A percentile compares a stretch with the other conserved stretches of the same genome.
Conservation (phyloP, 2,113 vertebrate species). For the Melanotaenia duboulayi region DNA sequence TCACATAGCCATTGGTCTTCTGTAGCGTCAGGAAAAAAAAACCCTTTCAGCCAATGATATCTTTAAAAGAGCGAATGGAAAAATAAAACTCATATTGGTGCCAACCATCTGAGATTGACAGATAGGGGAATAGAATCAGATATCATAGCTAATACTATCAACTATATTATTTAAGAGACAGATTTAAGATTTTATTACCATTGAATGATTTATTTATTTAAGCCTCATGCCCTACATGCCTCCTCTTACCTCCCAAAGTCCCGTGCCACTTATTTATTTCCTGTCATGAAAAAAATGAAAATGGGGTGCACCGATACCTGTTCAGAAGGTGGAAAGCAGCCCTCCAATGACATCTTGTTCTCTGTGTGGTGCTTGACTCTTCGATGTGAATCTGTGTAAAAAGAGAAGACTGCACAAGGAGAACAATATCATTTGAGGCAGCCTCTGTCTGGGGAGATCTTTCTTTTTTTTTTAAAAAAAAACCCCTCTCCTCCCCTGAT, state of each 20-base stretch:
- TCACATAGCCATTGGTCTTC: conserved; percentile 57
- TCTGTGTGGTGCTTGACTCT: conserved; percentile 66
- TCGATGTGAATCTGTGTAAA: conserved; percentile 72
- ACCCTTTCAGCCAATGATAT: conserved; percentile 65
- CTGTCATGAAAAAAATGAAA: conserved; percentile 53
- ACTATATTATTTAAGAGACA: conserved; percentile 62
- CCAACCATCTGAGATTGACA: conserved; percentile 71
- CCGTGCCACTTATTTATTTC: conserved; percentile 79
- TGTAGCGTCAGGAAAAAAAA: conserved; percentile 62
- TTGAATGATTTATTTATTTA: conserved; percentile 72
- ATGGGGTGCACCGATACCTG: conserved; percentile 43
- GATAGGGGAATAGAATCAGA: conserved; percentile 59
- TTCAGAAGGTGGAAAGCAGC: conserved; percentile 62
- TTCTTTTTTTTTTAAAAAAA: conserved; percentile 4
- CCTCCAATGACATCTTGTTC: conserved; percentile 64
- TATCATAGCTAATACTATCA: conserved; percentile 58
- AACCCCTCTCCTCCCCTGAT: conserved; percentile 33
- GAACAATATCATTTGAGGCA: conserved; percentile 66
- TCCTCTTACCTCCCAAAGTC: conserved; percentile 75
- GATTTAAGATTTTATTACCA: conserved; percentile 64
- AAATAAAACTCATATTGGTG: conserved; percentile 59
- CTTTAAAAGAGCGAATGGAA: conserved; percentile 25
- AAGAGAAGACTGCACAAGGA: conserved; percentile 71
- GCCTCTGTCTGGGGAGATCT: conserved; percentile 47
- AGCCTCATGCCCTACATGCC: conserved; percentile 74